Base-by-base conservation (phyloP, 2,113 vertebrate genomes). In the Tupaia tana region DNA sequence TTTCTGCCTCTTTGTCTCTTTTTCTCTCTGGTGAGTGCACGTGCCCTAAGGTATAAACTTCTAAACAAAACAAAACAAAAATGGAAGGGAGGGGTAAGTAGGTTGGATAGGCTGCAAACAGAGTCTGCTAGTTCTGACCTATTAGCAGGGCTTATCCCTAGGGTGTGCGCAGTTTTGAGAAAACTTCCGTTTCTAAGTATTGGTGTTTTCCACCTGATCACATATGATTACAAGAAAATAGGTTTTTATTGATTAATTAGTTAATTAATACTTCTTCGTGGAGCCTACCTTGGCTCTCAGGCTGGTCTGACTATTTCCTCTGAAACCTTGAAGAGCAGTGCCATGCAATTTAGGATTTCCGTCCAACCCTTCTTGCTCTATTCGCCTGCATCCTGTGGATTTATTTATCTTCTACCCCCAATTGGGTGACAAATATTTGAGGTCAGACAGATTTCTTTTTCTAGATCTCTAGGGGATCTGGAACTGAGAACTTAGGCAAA, bases 401-500 rank as follows among this genome's bases (percentile, higher is more conserved):
- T 90, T 56, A 58, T 96, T 90, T 92, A 34, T 84, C 85, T 84
- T 61, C 58, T 75, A 29, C 6, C 19, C 34, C 29, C 19, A 69
- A 9, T 13, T 80, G 61, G 22, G 52, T 63, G 89, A 22, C 71
- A 89, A 80, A 24, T 74, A 24, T 85, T 80, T 43, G 25, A 34
- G 63, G 18, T 89, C 78, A 79, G 31, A 96, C 25, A 61, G 25
- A 61, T 89, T 84, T 89, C 54, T 86, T 83, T 66, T n/a, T 78
- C 24, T 78, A 16, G 27, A 75, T 89, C 56, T 92, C 15, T 56
- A 90, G 75, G n/a, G 54, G 9, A 81, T 64, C 34, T 52, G 63
- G 80, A 11, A 61, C 12, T 70, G 56, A 86, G 75, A 86, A 71
- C 20, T 8, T 71, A 25, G n/a, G 56, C 11, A 2, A 25, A 70